phyloP scores from a whole-genome alignment of 2,113 vertebrate species.

The Catharus minimus region DNA sequence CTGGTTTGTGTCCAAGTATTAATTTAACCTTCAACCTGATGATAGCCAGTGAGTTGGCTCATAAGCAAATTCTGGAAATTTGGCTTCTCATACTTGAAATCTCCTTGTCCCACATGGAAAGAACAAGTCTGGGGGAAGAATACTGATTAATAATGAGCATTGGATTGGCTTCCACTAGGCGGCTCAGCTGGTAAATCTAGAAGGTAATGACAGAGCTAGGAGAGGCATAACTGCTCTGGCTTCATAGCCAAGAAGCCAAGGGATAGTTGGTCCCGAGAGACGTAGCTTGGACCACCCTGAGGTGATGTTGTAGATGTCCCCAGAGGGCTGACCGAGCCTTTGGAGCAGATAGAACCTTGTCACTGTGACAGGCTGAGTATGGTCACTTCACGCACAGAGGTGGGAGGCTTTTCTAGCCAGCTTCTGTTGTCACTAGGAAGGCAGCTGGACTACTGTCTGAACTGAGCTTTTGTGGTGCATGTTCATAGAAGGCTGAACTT shows the following conservation, averaged over 20 bases:
- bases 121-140: background rate
- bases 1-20: background rate
- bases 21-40: background rate
- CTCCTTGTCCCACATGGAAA: background rate
- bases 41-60: background rate
- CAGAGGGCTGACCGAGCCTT: background rate
- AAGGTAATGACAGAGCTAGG: background rate
- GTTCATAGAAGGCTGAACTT: background rate
- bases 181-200: background rate
- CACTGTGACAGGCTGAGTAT: background rate
- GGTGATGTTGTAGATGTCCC: rapidly evolving
- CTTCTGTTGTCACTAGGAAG: background rate
- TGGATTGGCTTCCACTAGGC: background rate
- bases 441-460: background rate
- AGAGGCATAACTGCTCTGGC: background rate
- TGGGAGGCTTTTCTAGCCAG: background rate
- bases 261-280: background rate
- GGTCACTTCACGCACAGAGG: background rate
- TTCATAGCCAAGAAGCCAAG: background rate
- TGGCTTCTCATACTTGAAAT: background rate
- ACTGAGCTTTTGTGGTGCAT: background rate
- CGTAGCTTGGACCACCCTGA: background rate
- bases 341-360: background rate
- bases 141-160: background rate
- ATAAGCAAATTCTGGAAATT: background rate